These are phyloP conservation scores for Zeugodacus cucurbitae DNA, from an alignment of 1,140 invertebrate species.

Conservation along the genomic window DNA sequence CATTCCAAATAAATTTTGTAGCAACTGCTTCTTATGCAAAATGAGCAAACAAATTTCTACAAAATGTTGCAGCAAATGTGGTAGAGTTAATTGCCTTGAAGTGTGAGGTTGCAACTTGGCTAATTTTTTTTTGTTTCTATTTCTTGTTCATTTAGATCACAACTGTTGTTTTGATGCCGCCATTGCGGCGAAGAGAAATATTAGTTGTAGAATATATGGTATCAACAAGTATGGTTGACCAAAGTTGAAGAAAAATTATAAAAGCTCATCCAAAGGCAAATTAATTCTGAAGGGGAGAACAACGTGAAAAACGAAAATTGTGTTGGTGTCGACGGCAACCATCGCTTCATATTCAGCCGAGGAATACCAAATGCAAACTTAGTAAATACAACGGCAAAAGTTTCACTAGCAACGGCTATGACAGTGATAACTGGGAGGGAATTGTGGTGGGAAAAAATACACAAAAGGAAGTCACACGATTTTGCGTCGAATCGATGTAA, in stretches of 20 bases:
- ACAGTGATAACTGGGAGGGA: not conserved
- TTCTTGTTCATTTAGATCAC: too few relatives aligned
- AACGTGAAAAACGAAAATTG: not conserved
- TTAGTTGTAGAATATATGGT: not conserved
- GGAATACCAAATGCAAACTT: not conserved
- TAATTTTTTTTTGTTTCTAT: too few relatives aligned
- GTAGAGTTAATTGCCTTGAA: too few relatives aligned
- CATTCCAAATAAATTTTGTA: too few relatives aligned
- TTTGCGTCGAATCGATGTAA: not conserved
- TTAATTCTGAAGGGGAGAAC: not conserved
- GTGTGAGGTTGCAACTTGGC: too few relatives aligned
- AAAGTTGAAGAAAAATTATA: not conserved
- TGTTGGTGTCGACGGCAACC: not conserved
- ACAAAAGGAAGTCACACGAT: conserved; percentile 23
- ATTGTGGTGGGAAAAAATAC: not conserved
- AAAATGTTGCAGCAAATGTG: too few relatives aligned
- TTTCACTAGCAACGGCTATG: not conserved
- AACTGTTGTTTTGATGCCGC: not conserved
- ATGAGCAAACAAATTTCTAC: too few relatives aligned
- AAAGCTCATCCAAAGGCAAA: not conserved
- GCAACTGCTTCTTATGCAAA: too few relatives aligned
- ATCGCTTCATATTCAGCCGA: not conserved
- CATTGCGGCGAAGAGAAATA: conserved; percentile 55
- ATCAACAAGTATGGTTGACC: not conserved
- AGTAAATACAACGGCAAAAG: not conserved